Percentiles rank a stretch among this genome's conserved stretches.
These are phyloP conservation scores for Semnornis frantzii DNA, from an alignment of 2,113 vertebrate genomes.

Conservation along the genomic window DNA sequence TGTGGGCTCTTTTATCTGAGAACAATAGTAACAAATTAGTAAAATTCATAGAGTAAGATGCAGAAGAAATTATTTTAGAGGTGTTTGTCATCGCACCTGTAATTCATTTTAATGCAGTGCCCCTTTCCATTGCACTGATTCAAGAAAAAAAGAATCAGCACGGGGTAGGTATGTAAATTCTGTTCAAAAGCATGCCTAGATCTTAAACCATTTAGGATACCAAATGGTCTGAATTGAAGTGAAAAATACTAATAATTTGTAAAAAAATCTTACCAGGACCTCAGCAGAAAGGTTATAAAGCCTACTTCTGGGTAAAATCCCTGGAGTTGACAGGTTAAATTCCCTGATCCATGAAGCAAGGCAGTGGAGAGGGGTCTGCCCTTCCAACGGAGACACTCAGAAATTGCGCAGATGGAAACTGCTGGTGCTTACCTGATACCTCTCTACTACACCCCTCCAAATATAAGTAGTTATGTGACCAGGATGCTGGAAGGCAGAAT, in stretches of 20 bases:
- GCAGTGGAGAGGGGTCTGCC: neutral
- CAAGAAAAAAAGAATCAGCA: neutral
- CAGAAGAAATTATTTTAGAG: neutral
- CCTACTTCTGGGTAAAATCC: neutral
- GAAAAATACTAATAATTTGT: too few species aligned
- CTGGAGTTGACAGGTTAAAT: neutral
- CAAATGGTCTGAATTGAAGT: neutral
- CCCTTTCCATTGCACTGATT: neutral
- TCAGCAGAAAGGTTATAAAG: neutral
- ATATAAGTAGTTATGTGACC: neutral
- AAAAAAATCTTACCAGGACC: fast-evolving
- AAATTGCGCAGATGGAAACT: neutral
- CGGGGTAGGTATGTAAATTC: neutral
- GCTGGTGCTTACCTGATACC: neutral
- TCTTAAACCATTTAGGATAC: neutral
- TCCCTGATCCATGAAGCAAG: neutral
- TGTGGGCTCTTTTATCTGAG: neutral
- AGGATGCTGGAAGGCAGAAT: neutral
- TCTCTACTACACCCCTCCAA: neutral
- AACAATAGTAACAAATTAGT: neutral
- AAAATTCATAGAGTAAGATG: neutral
- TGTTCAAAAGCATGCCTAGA: neutral
- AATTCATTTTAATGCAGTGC: neutral
- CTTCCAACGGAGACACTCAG: neutral
- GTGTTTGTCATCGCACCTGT: neutral